phyloP scores from a whole-genome alignment of 92 coral and sea anemone genomes.

The Scolanthus callimorphus region DNA sequence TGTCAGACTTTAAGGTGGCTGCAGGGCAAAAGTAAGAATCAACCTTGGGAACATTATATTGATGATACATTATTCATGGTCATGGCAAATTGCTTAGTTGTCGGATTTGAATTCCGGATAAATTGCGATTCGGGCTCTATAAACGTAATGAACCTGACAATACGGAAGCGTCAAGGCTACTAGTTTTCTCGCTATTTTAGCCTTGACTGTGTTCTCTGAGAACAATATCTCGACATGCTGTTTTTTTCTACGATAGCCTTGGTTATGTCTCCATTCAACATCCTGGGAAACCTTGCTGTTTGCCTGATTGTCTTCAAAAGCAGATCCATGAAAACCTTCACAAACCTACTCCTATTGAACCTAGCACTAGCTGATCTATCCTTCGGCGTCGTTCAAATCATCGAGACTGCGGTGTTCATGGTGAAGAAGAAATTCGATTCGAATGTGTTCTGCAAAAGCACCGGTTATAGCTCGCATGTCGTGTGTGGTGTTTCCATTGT shows the following conservation, averaged over 20 bases:
- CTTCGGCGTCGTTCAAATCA: constrained; percentile 13
- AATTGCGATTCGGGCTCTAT: too few relatives aligned
- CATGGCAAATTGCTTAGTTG: too few relatives aligned
- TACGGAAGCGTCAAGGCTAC: too few relatives aligned
- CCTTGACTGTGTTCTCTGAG: too few relatives aligned
- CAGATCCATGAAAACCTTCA: constrained; percentile 29
- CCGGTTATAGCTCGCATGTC: constrained; percentile 13
- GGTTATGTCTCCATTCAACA: constrained; percentile 22
- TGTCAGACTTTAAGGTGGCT: too few relatives aligned
- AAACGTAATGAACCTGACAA: too few relatives aligned
- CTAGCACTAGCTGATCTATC: constrained; percentile 27
- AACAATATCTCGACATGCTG: not conserved
- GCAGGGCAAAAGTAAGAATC: too few relatives aligned
- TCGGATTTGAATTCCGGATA: too few relatives aligned
- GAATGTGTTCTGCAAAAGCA: constrained; percentile 17
- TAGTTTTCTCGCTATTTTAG: too few relatives aligned
- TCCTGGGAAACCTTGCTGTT: constrained; percentile 20
- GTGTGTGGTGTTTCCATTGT: constrained; percentile 32
- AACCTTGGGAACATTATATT: too few relatives aligned
- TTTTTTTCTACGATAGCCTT: not conserved
- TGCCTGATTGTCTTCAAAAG: constrained; percentile 28
- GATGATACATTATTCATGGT: too few relatives aligned
- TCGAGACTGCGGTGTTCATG: constrained; percentile 1
- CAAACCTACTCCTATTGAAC: constrained; percentile 24
- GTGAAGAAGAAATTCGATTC: constrained; percentile 16